A percentile compares a stretch with the other conserved stretches of the same genome.
Conservation (phyloP, 2,888 invertebrate species). For the Norana najaformis region DNA sequence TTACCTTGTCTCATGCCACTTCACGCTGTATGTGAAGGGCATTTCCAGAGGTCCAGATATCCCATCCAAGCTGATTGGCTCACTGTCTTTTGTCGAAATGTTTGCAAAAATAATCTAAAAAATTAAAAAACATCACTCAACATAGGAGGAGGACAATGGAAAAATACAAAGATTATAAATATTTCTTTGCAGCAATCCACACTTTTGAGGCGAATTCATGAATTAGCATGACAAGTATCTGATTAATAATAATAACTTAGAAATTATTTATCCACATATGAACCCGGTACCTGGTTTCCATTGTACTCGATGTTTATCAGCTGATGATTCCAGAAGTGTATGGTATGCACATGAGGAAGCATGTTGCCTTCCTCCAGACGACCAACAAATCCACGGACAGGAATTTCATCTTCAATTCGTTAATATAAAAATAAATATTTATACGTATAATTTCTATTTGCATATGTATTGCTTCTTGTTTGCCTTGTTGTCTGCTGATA, state of each 20-base stretch:
- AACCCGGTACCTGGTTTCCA: conserved; percentile 58
- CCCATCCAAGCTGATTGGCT: conserved; percentile 60
- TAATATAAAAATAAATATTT: background rate
- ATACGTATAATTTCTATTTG: no score
- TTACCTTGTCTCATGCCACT: conserved; percentile 54
- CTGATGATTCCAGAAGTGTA: conserved; percentile 65
- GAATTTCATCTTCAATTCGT: conserved; percentile 64
- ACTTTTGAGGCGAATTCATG: no score
- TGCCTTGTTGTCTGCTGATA: no score
- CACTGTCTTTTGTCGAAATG: conserved; percentile 62
- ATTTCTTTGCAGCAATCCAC: no score
- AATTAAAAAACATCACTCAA: conserved; percentile 28
- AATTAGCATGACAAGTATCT: background rate
- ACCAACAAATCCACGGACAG: conserved; percentile 65
- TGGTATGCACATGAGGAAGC: conserved; percentile 65
- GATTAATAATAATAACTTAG: background rate
- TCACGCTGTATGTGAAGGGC: conserved; percentile 65
- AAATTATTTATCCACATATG: background rate
- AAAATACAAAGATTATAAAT: background rate
- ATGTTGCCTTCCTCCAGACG: conserved; percentile 65
- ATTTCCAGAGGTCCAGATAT: conserved; percentile 58
- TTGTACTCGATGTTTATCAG: conserved; percentile 65
- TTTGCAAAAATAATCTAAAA: conserved; percentile 64
- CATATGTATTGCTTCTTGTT: no score
- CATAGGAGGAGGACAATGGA: background rate